Evolutionary conservation across 2,113 vertebrate genomes (phyloP).

Genomic region (Osmerus mordax): DNA sequence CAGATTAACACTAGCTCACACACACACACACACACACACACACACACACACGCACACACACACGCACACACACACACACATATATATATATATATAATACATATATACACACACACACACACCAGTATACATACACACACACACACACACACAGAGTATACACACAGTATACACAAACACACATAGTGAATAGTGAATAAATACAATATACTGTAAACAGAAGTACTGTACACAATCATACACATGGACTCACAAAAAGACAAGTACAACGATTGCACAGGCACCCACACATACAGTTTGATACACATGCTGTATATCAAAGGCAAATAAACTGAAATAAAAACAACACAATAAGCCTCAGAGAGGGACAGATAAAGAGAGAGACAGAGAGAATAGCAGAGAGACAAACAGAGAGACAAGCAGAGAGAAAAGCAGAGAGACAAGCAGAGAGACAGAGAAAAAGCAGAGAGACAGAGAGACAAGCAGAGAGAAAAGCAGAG

Average conservation of each 20-base stretch:
- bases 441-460: too few species aligned
- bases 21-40: not conserved
- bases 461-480: too few species aligned
- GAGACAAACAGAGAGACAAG: too few species aligned
- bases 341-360: too few species aligned
- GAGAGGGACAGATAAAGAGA: too few species aligned
- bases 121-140: slow-evolving; percentile 6
- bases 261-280: not conserved
- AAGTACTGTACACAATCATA: not conserved
- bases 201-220: too few species aligned
- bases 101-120: slow-evolving; percentile 19
- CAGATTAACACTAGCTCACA: slow-evolving; percentile 41
- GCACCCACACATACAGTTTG: not conserved
- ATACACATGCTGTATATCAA: too few species aligned
- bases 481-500: too few species aligned
- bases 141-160: slow-evolving; percentile 21
- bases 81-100: too few species aligned
- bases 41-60: slow-evolving; percentile 18
- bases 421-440: too few species aligned
- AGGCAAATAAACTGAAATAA: too few species aligned
- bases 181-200: not conserved
- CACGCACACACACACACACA: slow-evolving; percentile 9
- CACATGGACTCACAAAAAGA: not conserved
- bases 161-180: slow-evolving; percentile 3
- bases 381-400: too few species aligned